Evolutionary conservation across 2,797 vertebrate genomes (phyloP).

Genomic region (Platyrinchus mystaceus): DNA sequence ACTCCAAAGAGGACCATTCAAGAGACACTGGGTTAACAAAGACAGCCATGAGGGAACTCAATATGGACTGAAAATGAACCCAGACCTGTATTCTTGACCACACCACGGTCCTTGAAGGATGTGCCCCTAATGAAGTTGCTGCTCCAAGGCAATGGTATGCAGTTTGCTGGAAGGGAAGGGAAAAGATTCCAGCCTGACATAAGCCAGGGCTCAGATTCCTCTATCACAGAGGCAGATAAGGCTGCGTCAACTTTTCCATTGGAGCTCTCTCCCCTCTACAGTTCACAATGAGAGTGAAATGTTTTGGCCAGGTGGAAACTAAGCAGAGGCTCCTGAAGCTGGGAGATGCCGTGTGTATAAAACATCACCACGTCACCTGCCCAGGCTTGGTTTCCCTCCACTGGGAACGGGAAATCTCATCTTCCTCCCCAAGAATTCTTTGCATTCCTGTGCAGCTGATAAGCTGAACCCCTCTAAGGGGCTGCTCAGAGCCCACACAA

Average conservation of each 20-base stretch:
- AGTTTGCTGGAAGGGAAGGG: neutral
- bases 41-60: neutral
- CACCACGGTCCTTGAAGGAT: neutral
- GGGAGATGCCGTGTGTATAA: neutral
- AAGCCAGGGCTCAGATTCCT: conserved; percentile 49
- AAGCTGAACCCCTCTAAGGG: neutral
- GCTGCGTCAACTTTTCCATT: conserved; percentile 56
- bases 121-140: neutral
- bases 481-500: neutral
- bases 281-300: neutral
- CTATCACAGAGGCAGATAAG: conserved; percentile 17
- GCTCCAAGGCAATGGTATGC: conserved; percentile 20
- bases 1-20: neutral
- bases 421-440: neutral
- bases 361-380: neutral
- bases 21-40: neutral
- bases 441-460: neutral
- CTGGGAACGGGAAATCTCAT: neutral
- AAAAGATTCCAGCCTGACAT: conserved; percentile 30
- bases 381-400: neutral
- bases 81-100: neutral
- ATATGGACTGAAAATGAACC: neutral
- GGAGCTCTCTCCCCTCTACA: neutral
- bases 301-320: conserved; percentile 15
- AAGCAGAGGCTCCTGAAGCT: neutral